A percentile compares a stretch with the other conserved stretches of the same genome.
These are phyloP conservation scores for Helarctos malayanus DNA, from an alignment of 2,797 vertebrate species.

Conservation along the genomic window DNA sequence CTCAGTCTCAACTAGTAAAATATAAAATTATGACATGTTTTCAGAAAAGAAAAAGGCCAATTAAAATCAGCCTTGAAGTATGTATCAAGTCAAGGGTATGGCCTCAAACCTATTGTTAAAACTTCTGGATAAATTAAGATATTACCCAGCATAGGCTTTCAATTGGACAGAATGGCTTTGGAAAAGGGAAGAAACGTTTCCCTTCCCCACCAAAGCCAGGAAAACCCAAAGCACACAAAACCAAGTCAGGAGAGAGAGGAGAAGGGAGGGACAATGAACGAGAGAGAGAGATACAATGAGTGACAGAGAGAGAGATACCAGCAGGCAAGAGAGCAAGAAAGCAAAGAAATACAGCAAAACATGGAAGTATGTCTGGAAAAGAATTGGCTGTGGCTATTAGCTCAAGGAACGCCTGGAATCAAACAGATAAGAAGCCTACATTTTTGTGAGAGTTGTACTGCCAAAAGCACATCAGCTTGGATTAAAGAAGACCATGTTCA, in stretches of 20 bases:
- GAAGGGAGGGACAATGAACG: not conserved
- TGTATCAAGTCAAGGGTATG: conserved; percentile 7
- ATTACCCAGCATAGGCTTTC: not conserved
- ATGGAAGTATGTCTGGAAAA: not conserved
- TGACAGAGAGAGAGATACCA: not conserved
- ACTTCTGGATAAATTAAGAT: conserved; percentile 26
- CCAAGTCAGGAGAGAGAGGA: not conserved
- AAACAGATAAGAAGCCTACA: not conserved
- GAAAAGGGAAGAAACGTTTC: not conserved
- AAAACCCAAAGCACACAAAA: conserved; percentile 40
- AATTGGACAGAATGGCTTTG: conserved; percentile 13
- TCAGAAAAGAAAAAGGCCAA: not conserved
- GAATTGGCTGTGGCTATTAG: not conserved
- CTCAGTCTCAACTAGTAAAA: conserved; percentile 37
- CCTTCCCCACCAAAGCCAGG: not conserved
- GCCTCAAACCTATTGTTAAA: conserved; percentile 9
- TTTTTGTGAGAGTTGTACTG: not conserved
- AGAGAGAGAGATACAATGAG: not conserved
- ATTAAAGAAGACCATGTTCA: not conserved
- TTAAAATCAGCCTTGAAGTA: conserved; percentile 4
- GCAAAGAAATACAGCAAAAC: conserved; percentile 20
- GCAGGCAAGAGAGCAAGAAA: conserved; percentile 17
- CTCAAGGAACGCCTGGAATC: not conserved
- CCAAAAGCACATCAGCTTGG: not conserved
- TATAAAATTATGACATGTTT: conserved; percentile 47